Base-by-base conservation (phyloP, 1,140 invertebrate genomes). In the Leptestheria dahalacensis region DNA sequence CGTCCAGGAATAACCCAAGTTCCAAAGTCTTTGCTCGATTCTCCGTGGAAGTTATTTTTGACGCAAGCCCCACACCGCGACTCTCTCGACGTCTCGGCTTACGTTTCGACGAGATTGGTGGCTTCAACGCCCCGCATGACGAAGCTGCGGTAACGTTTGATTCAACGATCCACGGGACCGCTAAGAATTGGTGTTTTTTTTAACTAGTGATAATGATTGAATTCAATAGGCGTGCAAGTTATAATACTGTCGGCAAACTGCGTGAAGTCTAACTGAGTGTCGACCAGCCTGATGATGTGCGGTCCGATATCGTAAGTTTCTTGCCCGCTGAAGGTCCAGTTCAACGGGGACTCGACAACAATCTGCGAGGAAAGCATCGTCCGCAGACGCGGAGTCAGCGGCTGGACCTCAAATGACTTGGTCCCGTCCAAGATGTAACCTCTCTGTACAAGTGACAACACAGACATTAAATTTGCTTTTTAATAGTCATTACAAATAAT, bases 1-100 rank as follows among this genome's bases (percentile, higher is more conserved):
- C 79, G 64, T 86, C 85, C 57, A 86, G 78, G 68, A 86, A 86
- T n/a, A 86, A 66, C 0, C 82, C 83, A 23, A 84, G 65, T 66
- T 86, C 83, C 25, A 83, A 70, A 0, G 76, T 79, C 20, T 60
- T 60, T 18, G 47, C 58, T 18, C 48, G n/a, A 21, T 29, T 41
- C 2, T 21, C n/a, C 1, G 12, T 21, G 4, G 20, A 9, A 12
- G 23, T 51, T 3, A 33, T 52, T 21, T 29, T 26, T n/a, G n/a
- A n/a, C n/a, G n/a, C n/a, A n/a, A n/a, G n/a, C n/a, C n/a, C n/a
- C n/a, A n/a, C n/a, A n/a, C n/a, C n/a, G n/a, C n/a, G n/a, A n/a
- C n/a, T n/a, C n/a, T n/a, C n/a, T n/a, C n/a, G n/a, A n/a, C n/a
- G n/a, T n/a, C n/a, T n/a, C n/a, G n/a, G n/a, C n/a, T n/a, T n/a